Conservation (phyloP, 1,140 invertebrate genomes). For the Drosophila fuyamai region DNA sequence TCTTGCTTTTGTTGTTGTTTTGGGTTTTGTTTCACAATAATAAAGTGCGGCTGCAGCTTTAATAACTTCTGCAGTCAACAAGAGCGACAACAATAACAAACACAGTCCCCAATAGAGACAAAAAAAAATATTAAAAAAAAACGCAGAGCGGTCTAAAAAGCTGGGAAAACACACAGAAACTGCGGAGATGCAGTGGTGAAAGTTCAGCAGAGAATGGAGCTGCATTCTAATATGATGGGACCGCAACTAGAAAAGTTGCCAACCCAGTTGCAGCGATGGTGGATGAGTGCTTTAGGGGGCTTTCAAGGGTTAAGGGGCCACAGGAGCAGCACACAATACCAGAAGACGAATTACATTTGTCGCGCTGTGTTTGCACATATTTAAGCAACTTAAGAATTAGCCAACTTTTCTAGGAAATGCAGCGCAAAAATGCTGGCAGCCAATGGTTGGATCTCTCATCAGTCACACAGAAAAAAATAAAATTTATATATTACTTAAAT, state of each 20-base stretch:
- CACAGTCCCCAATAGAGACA: constrained; percentile 52
- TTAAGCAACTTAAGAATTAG: constrained; percentile 78
- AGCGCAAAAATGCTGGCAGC: constrained; percentile 56
- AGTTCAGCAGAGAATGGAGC: constrained; percentile 50
- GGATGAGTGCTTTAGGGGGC: constrained; percentile 14
- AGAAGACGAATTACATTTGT: constrained; percentile 78
- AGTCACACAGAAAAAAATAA: neutral
- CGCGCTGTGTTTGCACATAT: constrained; percentile 75
- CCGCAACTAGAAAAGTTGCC: constrained; percentile 52
- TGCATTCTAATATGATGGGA: constrained; percentile 66
- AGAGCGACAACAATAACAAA: constrained; percentile 56
- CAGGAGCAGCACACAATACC: constrained; percentile 21
- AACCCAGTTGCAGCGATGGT: constrained; percentile 24
- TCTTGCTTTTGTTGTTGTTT: constrained; percentile 38
- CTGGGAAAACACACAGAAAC: constrained; percentile 46
- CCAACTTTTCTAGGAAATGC: constrained; percentile 64
- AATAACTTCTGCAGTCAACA: constrained; percentile 72
- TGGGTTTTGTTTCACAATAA: constrained; percentile 73
- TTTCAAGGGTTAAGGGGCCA: neutral
- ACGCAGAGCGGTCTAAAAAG: neutral
- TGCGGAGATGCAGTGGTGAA: constrained; percentile 32
- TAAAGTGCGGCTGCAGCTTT: constrained; percentile 79
- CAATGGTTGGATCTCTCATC: constrained; percentile 18
- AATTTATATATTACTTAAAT: too few relatives aligned
- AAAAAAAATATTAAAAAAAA: constrained; percentile 28